Evolutionary conservation across 1,140 invertebrate genomes (phyloP).

Genomic region (Psilanteris sp.): DNA sequence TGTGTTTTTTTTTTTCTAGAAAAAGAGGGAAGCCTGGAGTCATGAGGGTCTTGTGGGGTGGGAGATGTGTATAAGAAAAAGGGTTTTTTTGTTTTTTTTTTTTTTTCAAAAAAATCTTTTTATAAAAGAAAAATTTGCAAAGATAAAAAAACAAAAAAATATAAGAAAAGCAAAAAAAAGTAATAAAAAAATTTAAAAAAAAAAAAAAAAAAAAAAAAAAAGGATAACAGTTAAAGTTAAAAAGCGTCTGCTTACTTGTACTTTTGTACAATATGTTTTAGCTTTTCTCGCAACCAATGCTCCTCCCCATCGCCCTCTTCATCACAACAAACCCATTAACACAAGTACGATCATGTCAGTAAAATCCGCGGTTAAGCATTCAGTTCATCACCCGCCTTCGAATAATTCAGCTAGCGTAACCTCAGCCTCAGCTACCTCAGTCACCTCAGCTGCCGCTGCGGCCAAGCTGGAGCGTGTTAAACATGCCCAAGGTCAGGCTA

Average conservation of each 20-base stretch:
- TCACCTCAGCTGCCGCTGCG: constrained; percentile 72
- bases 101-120: no score
- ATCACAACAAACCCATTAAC: constrained; percentile 76
- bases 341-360: constrained; percentile 65
- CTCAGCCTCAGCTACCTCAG: constrained; percentile 66
- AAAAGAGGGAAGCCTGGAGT: no score
- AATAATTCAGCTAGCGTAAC: constrained; percentile 70
- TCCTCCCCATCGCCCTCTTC: constrained; percentile 79
- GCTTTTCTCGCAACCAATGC: constrained; percentile 79
- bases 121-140: no score
- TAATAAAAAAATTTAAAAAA: neutral
- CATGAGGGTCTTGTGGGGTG: no score
- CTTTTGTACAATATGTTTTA: constrained; percentile 78
- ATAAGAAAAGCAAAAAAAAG: no score
- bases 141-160: no score
- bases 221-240: constrained; percentile 3
- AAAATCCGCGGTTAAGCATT: constrained; percentile 64
- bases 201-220: neutral
- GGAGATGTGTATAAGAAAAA: no score
- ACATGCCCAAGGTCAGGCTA: constrained; percentile 69
- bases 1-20: no score
- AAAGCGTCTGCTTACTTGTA: constrained; percentile 62
- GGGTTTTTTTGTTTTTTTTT: no score
- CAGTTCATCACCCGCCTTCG: constrained; percentile 72
- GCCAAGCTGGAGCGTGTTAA: constrained; percentile 75